Percentiles rank a stretch among this genome's conserved stretches.
phyloP scores from a whole-genome alignment of 2,797 vertebrate species.

The Serranus cabrilla region DNA sequence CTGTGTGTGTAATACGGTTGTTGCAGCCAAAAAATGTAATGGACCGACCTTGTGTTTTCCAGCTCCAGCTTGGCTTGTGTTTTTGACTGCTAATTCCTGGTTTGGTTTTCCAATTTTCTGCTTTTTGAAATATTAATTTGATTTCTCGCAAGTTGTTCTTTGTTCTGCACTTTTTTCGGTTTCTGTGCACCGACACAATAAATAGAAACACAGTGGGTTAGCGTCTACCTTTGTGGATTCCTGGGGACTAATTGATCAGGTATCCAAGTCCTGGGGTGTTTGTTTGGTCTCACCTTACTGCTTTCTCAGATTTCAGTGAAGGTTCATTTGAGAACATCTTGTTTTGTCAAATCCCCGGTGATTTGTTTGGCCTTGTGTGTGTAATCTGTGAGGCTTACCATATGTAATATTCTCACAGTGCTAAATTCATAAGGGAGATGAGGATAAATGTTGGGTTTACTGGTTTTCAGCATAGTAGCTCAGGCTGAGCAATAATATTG shows the following conservation, averaged over 20 bases:
- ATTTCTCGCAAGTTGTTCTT: slow-evolving; percentile 31
- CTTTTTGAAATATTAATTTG: slow-evolving; percentile 29
- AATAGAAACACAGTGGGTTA: slow-evolving; percentile 30
- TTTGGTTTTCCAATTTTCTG: slow-evolving; percentile 28
- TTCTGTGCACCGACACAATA: slow-evolving; percentile 18
- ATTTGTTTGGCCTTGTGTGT: slow-evolving; percentile 39
- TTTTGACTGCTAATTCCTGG: slow-evolving; percentile 45
- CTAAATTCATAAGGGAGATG: neutral
- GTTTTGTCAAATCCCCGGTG: slow-evolving; percentile 24
- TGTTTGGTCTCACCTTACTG: slow-evolving; percentile 49
- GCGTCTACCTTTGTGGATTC: slow-evolving; percentile 42
- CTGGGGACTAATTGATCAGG: slow-evolving; percentile 66
- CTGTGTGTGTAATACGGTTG: slow-evolving; percentile 39
- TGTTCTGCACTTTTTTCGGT: slow-evolving; percentile 10
- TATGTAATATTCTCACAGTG: neutral
- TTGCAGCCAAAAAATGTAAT: slow-evolving; percentile 53
- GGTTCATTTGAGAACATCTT: slow-evolving; percentile 45
- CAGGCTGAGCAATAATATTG: neutral
- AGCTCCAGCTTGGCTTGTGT: slow-evolving; percentile 34
- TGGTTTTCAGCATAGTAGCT: neutral
- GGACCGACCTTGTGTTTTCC: slow-evolving; percentile 50
- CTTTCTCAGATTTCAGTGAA: slow-evolving; percentile 44
- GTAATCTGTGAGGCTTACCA: neutral
- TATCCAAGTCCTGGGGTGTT: slow-evolving; percentile 47
- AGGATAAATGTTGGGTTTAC: neutral